Percentiles rank a stretch among this genome's conserved stretches.
phyloP scores from a whole-genome alignment of 1,140 invertebrate genomes.

The Papilio helenus region DNA sequence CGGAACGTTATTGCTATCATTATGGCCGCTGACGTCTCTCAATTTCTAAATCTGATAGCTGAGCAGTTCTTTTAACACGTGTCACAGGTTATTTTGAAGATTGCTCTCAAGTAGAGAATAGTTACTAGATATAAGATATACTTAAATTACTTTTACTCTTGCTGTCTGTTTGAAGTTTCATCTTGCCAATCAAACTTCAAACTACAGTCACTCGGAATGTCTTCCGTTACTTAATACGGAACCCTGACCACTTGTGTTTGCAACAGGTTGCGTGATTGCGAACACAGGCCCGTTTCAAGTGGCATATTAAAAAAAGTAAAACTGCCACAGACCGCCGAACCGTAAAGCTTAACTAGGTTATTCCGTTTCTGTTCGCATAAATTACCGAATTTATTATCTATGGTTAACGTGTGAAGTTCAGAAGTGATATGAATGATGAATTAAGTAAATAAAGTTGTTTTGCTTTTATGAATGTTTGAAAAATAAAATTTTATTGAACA shows the following conservation, averaged over 20 bases:
- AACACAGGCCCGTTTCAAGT: constrained; percentile 24
- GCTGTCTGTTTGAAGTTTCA: neutral
- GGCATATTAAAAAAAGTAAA: constrained; percentile 37
- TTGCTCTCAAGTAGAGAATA: too few species aligned
- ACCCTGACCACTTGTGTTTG: constrained; percentile 21
- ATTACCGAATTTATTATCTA: constrained; percentile 31
- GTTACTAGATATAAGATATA: too few species aligned
- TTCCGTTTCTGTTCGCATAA: constrained; percentile 17
- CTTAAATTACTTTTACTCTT: too few species aligned
- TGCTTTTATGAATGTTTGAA: neutral
- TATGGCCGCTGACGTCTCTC: neutral
- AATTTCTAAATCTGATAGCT: neutral
- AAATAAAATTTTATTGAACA: neutral
- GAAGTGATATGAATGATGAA: neutral
- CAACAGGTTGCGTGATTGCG: constrained; percentile 37
- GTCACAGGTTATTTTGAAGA: too few species aligned
- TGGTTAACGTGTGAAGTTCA: neutral
- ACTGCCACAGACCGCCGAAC: constrained; percentile 27
- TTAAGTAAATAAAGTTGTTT: neutral
- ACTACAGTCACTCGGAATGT: neutral
- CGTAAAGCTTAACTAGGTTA: constrained; percentile 34
- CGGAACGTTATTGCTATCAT: neutral
- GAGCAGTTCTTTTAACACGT: too few species aligned
- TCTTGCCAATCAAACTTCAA: neutral
- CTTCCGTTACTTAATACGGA: constrained; percentile 28